phyloP scores from a whole-genome alignment of 1,140 invertebrate species.

The Trigoniulus corallinus region DNA sequence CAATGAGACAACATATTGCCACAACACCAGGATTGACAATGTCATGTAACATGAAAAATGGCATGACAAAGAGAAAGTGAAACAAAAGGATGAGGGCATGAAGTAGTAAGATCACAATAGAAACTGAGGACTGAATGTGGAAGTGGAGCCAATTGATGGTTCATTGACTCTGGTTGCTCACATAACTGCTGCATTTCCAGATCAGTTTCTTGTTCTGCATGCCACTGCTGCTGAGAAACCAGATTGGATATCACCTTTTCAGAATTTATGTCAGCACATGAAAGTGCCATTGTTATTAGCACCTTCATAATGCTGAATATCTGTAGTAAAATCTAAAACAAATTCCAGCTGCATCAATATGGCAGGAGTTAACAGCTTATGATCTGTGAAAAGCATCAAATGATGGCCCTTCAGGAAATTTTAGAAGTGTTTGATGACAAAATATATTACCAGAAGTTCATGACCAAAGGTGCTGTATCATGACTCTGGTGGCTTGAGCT shows the following conservation, averaged over 20 bases:
- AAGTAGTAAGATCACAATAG: neutral
- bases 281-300: slow-evolving; percentile 16
- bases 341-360: slow-evolving; percentile 13
- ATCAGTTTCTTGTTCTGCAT: too few relatives aligned
- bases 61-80: neutral
- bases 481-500: slow-evolving; percentile 9
- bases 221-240: neutral
- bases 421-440: slow-evolving; percentile 17
- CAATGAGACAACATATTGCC: slow-evolving; percentile 18
- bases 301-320: slow-evolving; percentile 23
- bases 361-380: slow-evolving; percentile 18
- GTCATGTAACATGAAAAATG: slow-evolving; percentile 17
- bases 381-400: slow-evolving; percentile 18
- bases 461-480: slow-evolving; percentile 15
- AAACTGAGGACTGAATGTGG: neutral
- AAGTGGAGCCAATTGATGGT: slow-evolving; percentile 4
- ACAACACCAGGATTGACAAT: slow-evolving; percentile 16
- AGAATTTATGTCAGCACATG: too few relatives aligned
- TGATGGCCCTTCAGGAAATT: slow-evolving; percentile 18
- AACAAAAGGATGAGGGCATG: slow-evolving; percentile 3
- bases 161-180: slow-evolving; percentile 10
- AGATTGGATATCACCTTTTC: neutral
- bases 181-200: slow-evolving; percentile 1
- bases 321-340: slow-evolving; percentile 23
- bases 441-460: slow-evolving; percentile 16